Evolutionary conservation across 1,140 invertebrate genomes (phyloP).

Genomic region (Pseudomyrmex sp.): DNA sequence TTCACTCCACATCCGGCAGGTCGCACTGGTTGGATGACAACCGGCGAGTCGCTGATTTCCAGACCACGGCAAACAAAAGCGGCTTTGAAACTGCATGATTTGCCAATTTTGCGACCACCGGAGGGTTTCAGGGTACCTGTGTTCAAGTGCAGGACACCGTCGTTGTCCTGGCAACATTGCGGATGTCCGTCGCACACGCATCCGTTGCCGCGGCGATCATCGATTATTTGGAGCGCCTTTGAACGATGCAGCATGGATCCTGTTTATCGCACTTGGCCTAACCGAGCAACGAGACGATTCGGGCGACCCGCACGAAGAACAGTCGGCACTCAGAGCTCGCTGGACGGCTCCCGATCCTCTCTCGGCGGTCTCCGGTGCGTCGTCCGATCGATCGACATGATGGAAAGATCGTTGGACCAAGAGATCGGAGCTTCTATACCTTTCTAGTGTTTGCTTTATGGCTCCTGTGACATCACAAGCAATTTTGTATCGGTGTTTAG

Average conservation of each 20-base stretch:
- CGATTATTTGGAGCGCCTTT: slow-evolving; percentile 76
- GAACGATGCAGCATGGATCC: slow-evolving; percentile 75
- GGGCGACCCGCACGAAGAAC: slow-evolving; percentile 59
- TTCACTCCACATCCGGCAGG: background rate
- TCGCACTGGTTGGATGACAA: slow-evolving; percentile 38
- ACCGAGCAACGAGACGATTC: slow-evolving; percentile 59
- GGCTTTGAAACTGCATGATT: slow-evolving; percentile 48
- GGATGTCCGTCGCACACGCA: slow-evolving; percentile 76
- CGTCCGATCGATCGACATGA: slow-evolving; percentile 69
- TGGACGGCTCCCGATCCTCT: slow-evolving; percentile 58
- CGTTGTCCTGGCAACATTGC: slow-evolving; percentile 73
- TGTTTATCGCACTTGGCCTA: slow-evolving; percentile 81
- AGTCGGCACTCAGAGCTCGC: slow-evolving; percentile 66
- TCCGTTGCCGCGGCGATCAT: slow-evolving; percentile 67
- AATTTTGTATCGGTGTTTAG: slow-evolving; percentile 1
- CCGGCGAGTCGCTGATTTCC: slow-evolving; percentile 55
- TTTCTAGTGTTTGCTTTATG: slow-evolving; percentile 70
- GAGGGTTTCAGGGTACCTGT: slow-evolving; percentile 71
- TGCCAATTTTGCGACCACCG: slow-evolving; percentile 77
- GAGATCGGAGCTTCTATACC: slow-evolving; percentile 79
- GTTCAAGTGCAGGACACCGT: slow-evolving; percentile 61
- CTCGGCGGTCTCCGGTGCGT: slow-evolving; percentile 62
- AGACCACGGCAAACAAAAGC: slow-evolving; percentile 4
- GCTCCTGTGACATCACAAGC: background rate
- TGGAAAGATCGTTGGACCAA: slow-evolving; percentile 62